phyloP scores from a whole-genome alignment of 2,797 vertebrate genomes.

The Parambassis ranga region DNA sequence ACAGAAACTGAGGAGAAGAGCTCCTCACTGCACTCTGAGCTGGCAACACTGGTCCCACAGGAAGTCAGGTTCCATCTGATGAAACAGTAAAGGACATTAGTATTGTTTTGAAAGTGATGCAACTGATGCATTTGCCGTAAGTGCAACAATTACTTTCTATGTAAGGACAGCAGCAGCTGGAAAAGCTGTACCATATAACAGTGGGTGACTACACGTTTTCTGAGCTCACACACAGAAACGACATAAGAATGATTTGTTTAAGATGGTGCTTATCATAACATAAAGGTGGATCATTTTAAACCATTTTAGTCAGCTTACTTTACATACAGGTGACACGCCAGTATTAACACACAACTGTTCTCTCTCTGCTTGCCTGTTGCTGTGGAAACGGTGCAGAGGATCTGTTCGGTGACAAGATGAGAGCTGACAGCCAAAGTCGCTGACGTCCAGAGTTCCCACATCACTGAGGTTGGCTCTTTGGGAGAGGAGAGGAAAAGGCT shows the following conservation, averaged over 20 bases:
- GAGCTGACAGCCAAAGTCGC: constrained; percentile 94
- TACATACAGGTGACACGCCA: not conserved
- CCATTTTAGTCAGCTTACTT: not conserved
- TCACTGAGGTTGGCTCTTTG: constrained; percentile 90
- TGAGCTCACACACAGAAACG: no score
- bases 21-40: constrained; percentile 98
- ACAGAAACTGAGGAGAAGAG: constrained; percentile 97
- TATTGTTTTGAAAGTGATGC: not conserved
- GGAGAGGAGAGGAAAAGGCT: constrained; percentile 90
- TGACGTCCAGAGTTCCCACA: constrained; percentile 91
- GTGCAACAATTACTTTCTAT: no score
- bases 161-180: no score
- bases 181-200: no score
- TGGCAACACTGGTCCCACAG: constrained; percentile 96
- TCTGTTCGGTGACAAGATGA: constrained; percentile 96
- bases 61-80: constrained; percentile 96
- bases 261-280: no score
- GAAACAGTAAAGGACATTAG: not conserved
- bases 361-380: constrained; percentile 84
- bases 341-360: not conserved
- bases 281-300: no score
- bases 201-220: no score
- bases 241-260: no score
- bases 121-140: no score
- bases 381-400: constrained; percentile 93